Evolutionary conservation across 1,140 invertebrate species (phyloP).

Genomic region (Leptinotarsa lineolata): DNA sequence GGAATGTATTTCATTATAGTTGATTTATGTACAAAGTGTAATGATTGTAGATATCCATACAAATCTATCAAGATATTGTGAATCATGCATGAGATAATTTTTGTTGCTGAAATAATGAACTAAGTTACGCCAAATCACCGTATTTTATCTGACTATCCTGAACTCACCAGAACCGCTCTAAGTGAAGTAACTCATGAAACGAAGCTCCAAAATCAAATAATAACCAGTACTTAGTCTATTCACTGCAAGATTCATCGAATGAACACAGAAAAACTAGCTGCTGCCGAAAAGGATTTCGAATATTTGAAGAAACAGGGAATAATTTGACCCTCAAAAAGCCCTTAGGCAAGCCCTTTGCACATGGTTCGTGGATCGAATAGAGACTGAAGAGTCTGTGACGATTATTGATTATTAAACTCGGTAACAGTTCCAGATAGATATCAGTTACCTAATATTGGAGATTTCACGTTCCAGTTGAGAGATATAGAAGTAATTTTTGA

Average conservation of each 20-base stretch:
- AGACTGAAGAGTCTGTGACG: conserved; percentile 53
- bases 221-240: no score
- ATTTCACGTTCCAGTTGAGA: conserved; percentile 32
- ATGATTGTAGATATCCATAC: no score
- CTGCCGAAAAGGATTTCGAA: conserved; percentile 47
- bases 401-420: conserved; percentile 58
- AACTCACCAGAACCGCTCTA: no score
- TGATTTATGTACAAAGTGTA: no score
- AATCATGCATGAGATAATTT: no score
- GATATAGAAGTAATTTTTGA: conserved; percentile 55
- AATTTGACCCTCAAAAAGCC: conserved; percentile 48
- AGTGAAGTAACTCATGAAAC: no score
- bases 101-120: no score
- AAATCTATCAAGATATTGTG: no score
- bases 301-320: conserved; percentile 41
- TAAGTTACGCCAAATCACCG: no score
- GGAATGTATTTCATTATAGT: no score
- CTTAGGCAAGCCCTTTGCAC: conserved; percentile 55
- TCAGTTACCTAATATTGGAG: conserved; percentile 38
- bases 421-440: conserved; percentile 51
- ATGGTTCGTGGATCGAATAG: conserved; percentile 55
- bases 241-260: conserved; percentile 50
- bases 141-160: no score
- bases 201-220: no score
- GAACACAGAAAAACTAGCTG: conserved; percentile 44